phyloP scores from a whole-genome alignment of 2,113 vertebrate genomes.

The Symphodus melops region DNA sequence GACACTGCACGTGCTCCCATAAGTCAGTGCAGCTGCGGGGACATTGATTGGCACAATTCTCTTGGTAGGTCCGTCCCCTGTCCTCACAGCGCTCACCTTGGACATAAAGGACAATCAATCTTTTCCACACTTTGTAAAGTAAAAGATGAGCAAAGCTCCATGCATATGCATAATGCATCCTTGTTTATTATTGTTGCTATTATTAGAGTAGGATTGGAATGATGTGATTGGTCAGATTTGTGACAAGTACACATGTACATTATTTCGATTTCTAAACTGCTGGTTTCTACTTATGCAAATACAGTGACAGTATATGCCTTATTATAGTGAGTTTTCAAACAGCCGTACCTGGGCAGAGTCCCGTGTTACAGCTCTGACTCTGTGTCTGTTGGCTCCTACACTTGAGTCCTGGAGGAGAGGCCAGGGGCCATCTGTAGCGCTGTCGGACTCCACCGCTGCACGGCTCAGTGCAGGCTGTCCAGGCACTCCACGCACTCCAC shows the following conservation, averaged over 20 bases:
- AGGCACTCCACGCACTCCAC: conserved; percentile 88
- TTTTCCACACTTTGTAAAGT: neutral
- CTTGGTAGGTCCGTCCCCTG: conserved; percentile 72
- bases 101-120: neutral
- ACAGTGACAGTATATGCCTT: neutral
- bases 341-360: conserved; percentile 86
- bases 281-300: neutral
- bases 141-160: neutral
- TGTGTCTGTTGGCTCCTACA: conserved; percentile 84
- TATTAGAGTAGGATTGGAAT: neutral
- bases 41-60: conserved; percentile 87
- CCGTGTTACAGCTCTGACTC: conserved; percentile 88
- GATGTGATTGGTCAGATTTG: neutral
- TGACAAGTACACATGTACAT: too few species aligned
- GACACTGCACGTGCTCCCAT: conserved; percentile 90
- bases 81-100: conserved; percentile 89
- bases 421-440: conserved; percentile 78
- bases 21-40: conserved; percentile 88
- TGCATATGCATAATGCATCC: too few species aligned
- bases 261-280: too few species aligned
- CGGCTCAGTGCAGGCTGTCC: conserved; percentile 88
- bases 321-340: neutral
- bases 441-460: conserved; percentile 89
- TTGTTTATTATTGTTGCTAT: too few species aligned
- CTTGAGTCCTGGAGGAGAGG: conserved; percentile 52